Base-by-base conservation (phyloP, 2,113 vertebrate genomes). In the Tetrao urogallus region DNA sequence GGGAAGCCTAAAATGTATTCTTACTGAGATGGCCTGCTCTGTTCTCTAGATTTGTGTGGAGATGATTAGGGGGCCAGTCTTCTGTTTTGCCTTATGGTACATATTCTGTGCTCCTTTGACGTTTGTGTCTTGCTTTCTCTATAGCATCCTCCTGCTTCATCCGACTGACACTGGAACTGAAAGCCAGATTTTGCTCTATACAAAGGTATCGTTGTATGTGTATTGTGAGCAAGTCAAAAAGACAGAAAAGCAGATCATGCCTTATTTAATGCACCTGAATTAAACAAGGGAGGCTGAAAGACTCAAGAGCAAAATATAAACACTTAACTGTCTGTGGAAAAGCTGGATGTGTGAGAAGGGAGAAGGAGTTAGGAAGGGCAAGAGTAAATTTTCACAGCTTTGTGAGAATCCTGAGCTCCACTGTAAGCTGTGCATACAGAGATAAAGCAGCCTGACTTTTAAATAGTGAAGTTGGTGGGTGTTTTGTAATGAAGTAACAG, bases 111-210 rank as follows among this genome's bases (percentile, higher is more conserved):
- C 60, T 72, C 50, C 32, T 76, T 91, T 3, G 8, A 75, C 66
- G 57, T 78, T 83, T 81, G 30, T 90, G 40, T 69, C 73, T 80
- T 66, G 66, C 56, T 71, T 96, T 94, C 81, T 91, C 19, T 82
- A 47, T 94, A 99, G 99, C 98, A 32, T 98, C 98, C 14, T 99
- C 98, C 19, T 99, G 98, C 94, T 99, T 99, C 97, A 99, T 98
- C 94, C 97, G 47, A 47, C 95, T 99, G 94, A 97, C 97, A 10
- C 81, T 99, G 97, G 98, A 99, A 92, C 97, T 99, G 95, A 99
- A 99, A 97, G 98, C 98, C 92, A 97, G 97, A 64, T 98, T 99
- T 95, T 99, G 99, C 97, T 96, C 96, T 63, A 96, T 97, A 93
- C 98, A 97, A 95, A 99, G 99, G 99, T 99, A 98, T 47, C 69